These are phyloP conservation scores for Chorisops tibialis DNA, from an alignment of 2,888 invertebrate genomes.

Conservation along the genomic window DNA sequence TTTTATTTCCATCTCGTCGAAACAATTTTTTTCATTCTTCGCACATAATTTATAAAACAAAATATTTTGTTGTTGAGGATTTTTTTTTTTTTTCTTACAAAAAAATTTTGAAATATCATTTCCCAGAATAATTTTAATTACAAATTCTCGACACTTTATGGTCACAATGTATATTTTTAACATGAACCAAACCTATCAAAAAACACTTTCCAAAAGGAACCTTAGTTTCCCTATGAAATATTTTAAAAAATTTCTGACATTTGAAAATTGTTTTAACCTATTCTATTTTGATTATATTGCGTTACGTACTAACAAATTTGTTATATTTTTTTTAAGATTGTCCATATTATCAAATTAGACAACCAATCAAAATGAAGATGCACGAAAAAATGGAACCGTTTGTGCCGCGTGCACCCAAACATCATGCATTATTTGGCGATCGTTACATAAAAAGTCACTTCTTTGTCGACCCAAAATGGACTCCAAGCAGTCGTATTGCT, in stretches of 20 bases:
- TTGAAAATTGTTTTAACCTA: neutral
- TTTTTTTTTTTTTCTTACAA: no score
- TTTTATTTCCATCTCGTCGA: no score
- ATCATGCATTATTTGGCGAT: constrained; percentile 48
- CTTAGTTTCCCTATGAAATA: no score
- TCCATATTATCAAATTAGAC: neutral
- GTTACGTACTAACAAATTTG: neutral
- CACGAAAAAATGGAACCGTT: constrained; percentile 36
- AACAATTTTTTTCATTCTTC: no score
- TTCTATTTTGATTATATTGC: neutral
- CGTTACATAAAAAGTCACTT: constrained; percentile 45
- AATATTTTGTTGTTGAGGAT: no score
- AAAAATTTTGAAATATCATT: no score
- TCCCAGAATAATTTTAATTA: no score
- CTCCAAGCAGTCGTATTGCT: constrained; percentile 42
- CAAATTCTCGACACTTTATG: no score
- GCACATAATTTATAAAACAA: no score
- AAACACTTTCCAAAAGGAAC: no score
- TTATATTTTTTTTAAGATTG: neutral
- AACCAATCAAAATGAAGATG: constrained; percentile 1
- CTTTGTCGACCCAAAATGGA: constrained; percentile 47
- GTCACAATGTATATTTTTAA: no score
- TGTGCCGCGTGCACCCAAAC: constrained; percentile 41
- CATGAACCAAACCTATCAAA: no score
- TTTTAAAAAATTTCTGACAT: neutral